Evolutionary conservation across 2,797 vertebrate species (phyloP).

Genomic region (Cephalopachus bancanus): DNA sequence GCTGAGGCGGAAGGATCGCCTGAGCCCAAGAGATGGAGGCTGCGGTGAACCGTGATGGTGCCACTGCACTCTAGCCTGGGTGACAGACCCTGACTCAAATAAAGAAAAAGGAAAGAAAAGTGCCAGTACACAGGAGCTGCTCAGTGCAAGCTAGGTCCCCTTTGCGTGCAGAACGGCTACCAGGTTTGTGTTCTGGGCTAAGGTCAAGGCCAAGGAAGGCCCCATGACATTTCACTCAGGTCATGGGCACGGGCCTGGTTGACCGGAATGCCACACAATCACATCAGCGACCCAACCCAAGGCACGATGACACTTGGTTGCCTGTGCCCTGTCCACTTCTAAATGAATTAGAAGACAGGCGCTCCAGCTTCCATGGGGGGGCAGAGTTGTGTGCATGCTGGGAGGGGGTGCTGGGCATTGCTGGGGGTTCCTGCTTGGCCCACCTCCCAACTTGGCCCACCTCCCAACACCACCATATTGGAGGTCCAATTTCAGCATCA

Average conservation of each 20-base stretch:
- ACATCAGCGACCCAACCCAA: fast-evolving
- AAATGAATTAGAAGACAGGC: not conserved
- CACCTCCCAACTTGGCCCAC: too few relatives aligned
- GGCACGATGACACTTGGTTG: fast-evolving
- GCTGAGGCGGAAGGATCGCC: too few relatives aligned
- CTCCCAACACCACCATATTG: too few relatives aligned
- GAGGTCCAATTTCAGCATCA: too few relatives aligned
- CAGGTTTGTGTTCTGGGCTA: not conserved
- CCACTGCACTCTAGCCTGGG: too few relatives aligned
- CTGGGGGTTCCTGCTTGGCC: not conserved
- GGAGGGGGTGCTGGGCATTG: not conserved
- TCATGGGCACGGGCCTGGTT: not conserved
- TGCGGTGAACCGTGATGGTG: too few relatives aligned
- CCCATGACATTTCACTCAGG: fast-evolving
- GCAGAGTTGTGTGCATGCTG: not conserved
- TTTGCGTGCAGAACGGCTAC: not conserved
- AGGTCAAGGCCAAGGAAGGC: not conserved
- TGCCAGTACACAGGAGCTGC: too few relatives aligned
- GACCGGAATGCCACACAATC: not conserved
- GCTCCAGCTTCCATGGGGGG: not conserved
- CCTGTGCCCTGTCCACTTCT: not conserved
- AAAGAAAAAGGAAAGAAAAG: too few relatives aligned
- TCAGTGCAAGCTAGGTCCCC: fast-evolving
- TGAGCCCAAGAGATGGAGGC: too few relatives aligned
- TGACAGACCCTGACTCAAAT: too few relatives aligned